Percentiles rank a stretch among this genome's conserved stretches.
Conservation (phyloP, 2,113 vertebrate genomes). For the Paedocypris sp. region DNA sequence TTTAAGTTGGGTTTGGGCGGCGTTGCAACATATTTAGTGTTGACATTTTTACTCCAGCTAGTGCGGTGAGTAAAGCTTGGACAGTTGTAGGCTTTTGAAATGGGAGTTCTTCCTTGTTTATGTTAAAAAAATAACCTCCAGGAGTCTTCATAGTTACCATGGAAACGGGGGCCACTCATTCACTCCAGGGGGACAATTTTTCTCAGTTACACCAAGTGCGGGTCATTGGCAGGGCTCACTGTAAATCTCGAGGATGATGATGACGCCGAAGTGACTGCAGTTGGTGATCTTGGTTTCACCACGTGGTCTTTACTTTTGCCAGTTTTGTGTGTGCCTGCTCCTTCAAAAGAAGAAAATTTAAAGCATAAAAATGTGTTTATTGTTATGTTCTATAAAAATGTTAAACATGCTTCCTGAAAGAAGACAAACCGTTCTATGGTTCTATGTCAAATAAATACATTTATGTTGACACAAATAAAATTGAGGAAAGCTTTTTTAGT, state of each 20-base stretch:
- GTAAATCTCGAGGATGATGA: slow-evolving; percentile 84
- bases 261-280: slow-evolving; percentile 55
- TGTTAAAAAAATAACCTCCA: slow-evolving; percentile 66
- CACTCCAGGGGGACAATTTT: slow-evolving; percentile 28
- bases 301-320: slow-evolving; percentile 74
- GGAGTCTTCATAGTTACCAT: slow-evolving; percentile 48
- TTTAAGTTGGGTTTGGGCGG: slow-evolving; percentile 49
- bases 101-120: slow-evolving; percentile 53
- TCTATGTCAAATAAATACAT: no score
- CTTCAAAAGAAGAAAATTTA: slow-evolving; percentile 41
- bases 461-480: no score
- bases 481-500: no score
- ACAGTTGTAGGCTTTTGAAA: slow-evolving; percentile 53
- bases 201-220: slow-evolving; percentile 57
- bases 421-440: no score
- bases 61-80: slow-evolving; percentile 57
- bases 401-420: no score
- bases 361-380: not conserved
- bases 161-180: slow-evolving; percentile 20
- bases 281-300: slow-evolving; percentile 54
- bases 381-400: no score
- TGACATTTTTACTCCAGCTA: slow-evolving; percentile 52
- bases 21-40: slow-evolving; percentile 40
- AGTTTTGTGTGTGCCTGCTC: slow-evolving; percentile 64
- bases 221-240: slow-evolving; percentile 79